phyloP scores from a whole-genome alignment of 2,113 vertebrate species.

The Brachypodius melanocephalos region DNA sequence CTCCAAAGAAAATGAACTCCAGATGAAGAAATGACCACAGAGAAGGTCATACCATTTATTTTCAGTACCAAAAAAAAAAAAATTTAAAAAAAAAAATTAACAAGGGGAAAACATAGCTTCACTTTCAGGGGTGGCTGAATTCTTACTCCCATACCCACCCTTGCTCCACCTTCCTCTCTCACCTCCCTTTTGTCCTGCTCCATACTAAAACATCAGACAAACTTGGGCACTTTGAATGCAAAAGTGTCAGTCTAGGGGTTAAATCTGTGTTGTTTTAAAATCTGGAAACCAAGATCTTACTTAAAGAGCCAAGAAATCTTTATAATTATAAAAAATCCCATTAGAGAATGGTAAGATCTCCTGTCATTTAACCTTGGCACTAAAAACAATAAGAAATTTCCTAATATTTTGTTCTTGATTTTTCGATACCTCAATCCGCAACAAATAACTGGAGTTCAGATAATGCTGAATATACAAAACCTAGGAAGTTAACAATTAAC shows the following conservation, averaged over 20 bases:
- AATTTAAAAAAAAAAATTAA: not conserved
- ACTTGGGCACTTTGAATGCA: not conserved
- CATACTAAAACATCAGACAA: not conserved
- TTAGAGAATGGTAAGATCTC: not conserved
- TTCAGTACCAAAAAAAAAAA: not conserved
- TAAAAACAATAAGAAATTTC: not conserved
- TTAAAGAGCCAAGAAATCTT: not conserved
- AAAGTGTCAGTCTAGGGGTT: not conserved
- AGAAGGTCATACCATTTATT: not conserved
- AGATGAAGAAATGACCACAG: not conserved
- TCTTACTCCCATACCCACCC: fast-evolving
- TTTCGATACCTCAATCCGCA: not conserved
- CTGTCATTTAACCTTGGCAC: not conserved
- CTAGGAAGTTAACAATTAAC: not conserved
- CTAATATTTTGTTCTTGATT: not conserved
- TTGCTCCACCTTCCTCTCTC: not conserved
- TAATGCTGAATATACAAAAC: not conserved
- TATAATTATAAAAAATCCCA: not conserved
- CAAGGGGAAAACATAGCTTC: not conserved
- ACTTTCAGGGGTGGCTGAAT: not conserved
- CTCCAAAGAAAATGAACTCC: not conserved
- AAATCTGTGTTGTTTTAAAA: not conserved
- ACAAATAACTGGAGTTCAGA: not conserved
- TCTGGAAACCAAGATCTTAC: not conserved
- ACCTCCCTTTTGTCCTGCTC: not conserved